These are phyloP conservation scores for Urocolius indicus DNA, from an alignment of 2,113 vertebrate genomes.

Conservation along the genomic window DNA sequence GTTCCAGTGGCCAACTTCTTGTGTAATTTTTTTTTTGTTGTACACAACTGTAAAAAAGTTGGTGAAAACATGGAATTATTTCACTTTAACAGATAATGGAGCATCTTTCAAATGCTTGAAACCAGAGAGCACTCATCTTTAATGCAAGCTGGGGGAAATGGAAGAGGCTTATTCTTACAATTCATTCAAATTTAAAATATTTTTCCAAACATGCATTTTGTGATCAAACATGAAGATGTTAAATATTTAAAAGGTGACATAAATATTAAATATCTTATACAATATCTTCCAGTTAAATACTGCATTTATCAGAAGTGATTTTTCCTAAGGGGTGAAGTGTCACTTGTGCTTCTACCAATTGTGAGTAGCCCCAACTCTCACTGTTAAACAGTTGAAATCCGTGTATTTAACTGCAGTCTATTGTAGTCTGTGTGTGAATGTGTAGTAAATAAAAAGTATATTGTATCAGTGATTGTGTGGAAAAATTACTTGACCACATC, in stretches of 20 bases:
- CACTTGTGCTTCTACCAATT: conserved; percentile 65
- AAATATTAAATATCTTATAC: conserved; percentile 55
- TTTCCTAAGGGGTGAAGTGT: conserved; percentile 66
- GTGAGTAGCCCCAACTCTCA: conserved; percentile 49
- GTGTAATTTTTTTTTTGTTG: not conserved
- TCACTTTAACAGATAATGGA: conserved; percentile 24
- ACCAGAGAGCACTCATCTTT: conserved; percentile 7
- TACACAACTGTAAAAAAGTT: conserved; percentile 1
- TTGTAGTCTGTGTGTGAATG: conserved; percentile 20
- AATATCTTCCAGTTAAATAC: conserved; percentile 68
- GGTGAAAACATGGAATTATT: conserved; percentile 19
- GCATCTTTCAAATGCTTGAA: conserved; percentile 50
- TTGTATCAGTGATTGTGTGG: not conserved
- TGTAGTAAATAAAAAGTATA: conserved; percentile 16
- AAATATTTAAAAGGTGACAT: conserved; percentile 33
- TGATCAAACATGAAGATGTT: conserved; percentile 47
- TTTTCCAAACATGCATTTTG: conserved; percentile 25
- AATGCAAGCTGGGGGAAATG: conserved; percentile 18
- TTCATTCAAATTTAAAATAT: conserved; percentile 11
- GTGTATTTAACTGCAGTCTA: conserved; percentile 48
- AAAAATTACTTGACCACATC: not conserved
- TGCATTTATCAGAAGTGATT: conserved; percentile 69
- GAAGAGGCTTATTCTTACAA: conserved; percentile 30
- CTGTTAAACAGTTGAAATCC: conserved; percentile 52
- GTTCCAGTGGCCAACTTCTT: not conserved